Evolutionary conservation across 2,888 invertebrate species (phyloP), one percentile per base, ranked within the genome.

Genomic region (Periphyllus acericola): DNA sequence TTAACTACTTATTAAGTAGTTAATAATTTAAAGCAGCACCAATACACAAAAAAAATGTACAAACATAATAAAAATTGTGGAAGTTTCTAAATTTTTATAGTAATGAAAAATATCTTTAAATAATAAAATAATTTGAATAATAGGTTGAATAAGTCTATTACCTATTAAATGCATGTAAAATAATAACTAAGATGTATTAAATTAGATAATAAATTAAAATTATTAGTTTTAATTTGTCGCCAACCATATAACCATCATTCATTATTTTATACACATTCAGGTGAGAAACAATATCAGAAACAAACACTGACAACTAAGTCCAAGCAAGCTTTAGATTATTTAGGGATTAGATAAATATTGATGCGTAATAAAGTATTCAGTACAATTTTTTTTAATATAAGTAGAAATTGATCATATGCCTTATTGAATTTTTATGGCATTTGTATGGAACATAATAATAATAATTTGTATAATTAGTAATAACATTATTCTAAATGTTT

Each of bases 1-100:
- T 72, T 14, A 46, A 17, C 21, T 68, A 36, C n/a, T 25, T 25
- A 84, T 29, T 75, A 40, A 75, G 36, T 60, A 66, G 19, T 55
- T 66, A 46, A 60, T 84, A 66, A 29, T 84, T 66, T 40, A 76
- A 9, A 46, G 6, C 66, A 84, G 84, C 66, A 84, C 84, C 66
- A 76, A 66, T 34, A 66, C 46, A 40, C 66, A 32, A n/a, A 60
- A 83, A 29, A 17, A 3, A 25, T 34, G 19, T 74, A 74, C 3
- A n/a, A 25, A 36, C 25, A 74, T 11, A 40, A 74, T 25, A 74
- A n/a, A 36, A 74, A 32, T 74, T 36, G 25, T 25, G 36, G 25
- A 74, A 25, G 36, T 40, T 40, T 40, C 36, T 40, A 40, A 21
- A 40, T 40, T 40, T 74, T 6, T 40, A 74, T 74, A 74, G 34